Base-by-base conservation (phyloP, 2,888 invertebrate species). In the Apoda limacodes region DNA sequence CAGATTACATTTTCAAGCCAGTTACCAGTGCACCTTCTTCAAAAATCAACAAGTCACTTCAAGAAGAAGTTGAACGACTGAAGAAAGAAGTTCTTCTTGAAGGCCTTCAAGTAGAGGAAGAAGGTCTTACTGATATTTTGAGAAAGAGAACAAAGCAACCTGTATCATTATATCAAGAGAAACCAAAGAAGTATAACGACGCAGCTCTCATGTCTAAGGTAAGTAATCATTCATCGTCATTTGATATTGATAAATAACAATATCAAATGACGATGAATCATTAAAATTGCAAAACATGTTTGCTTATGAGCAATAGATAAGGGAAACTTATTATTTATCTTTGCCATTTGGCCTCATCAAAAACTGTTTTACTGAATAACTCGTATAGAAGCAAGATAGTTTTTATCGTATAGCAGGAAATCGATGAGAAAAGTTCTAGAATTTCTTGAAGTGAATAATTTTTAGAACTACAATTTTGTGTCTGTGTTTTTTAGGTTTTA, bases 61-160 rank as follows among this genome's bases (percentile, higher is more conserved):
- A 90, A 60, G 87, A 89, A 60, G 90, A 92, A 59, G 83, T 92
- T n/a, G 90, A 91, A 56, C 87, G 89, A 55, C 84, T 91, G 49
- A 90, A 91, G 51, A 90, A 92, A 52, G 91, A 92, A 63, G 89
- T 92, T 5, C 82, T 91, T 30, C 78, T 87, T 32, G 92, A 92
- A 65, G 92, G 92, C 1, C 72, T 92, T 9, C 91, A 92, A 62
- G 90, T 92, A 4, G 92, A 92, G 71, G 92, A 92, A 55, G 92
- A 92, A 60, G 92, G 92, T 3, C 75, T 92, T 4, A 87, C 89
- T 9, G 90, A 90, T 71, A 83, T 88, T 35, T 67, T 89, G 37
- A 82, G 88, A 37, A 88, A 88, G 54, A 87, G 88, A 60, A 87
- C 88, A 0, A 89, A 89, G 53, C 85, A 88, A 38, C 83, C 86